These are phyloP conservation scores for Chrysolina oricalcia DNA, from an alignment of 2,888 invertebrate species.

Conservation along the genomic window DNA sequence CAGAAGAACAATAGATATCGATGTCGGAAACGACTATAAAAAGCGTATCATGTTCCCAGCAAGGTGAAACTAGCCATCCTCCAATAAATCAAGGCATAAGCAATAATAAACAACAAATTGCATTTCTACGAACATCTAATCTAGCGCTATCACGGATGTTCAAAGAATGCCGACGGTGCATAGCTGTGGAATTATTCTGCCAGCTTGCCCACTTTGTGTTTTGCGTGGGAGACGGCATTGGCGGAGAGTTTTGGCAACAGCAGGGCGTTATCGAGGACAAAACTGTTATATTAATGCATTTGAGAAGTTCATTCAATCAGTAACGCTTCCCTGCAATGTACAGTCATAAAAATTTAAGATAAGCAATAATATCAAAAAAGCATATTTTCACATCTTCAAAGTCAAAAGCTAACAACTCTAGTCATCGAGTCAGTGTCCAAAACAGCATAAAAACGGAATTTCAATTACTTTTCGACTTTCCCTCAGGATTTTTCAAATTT, in stretches of 20 bases:
- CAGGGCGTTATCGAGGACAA: background rate
- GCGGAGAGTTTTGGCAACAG: background rate
- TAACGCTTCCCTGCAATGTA: no score
- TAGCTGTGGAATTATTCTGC: conserved; percentile 50
- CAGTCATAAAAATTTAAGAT: no score
- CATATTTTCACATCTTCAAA: no score
- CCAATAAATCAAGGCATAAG: conserved; percentile 44
- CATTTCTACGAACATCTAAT: conserved; percentile 55
- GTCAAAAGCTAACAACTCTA: no score
- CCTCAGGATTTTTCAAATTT: no score
- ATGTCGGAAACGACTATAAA: conserved; percentile 16
- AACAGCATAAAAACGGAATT: no score
- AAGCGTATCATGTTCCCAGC: conserved; percentile 22
- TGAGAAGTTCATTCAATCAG: no score
- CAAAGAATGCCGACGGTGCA: conserved; percentile 55
- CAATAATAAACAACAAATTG: conserved; percentile 57
- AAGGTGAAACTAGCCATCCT: conserved; percentile 26
- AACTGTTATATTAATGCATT: background rate
- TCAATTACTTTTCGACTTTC: no score
- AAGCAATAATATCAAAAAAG: no score
- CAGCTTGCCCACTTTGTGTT: conserved; percentile 15
- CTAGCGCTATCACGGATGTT: conserved; percentile 49
- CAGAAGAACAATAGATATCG: conserved; percentile 9
- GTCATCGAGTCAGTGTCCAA: no score
- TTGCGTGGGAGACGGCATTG: conserved; percentile 9